Evolutionary conservation across 2,113 vertebrate genomes (phyloP).

Genomic region (Donacobius atricapilla): DNA sequence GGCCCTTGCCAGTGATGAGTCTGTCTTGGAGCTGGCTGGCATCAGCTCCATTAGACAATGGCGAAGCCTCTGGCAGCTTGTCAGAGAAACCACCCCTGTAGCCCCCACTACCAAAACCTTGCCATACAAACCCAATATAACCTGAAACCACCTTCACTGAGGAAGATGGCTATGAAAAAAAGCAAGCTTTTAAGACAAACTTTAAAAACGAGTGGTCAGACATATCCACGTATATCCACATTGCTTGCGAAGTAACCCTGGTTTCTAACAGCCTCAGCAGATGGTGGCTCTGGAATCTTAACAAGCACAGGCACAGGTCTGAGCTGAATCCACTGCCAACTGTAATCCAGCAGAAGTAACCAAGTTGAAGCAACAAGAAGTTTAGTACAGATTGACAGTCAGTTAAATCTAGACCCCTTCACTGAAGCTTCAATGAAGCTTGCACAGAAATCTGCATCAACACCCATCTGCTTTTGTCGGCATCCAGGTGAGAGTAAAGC

Average conservation of each 20-base stretch:
- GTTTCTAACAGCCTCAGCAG: background rate
- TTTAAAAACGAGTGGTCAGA: background rate
- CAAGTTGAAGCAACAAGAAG: background rate
- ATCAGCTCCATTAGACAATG: accelerated
- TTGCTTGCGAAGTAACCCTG: background rate
- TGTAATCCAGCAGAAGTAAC: background rate
- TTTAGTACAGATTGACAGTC: background rate
- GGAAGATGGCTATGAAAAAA: background rate
- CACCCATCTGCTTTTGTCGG: background rate
- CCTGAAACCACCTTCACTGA: background rate
- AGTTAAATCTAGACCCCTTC: background rate
- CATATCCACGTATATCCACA: background rate
- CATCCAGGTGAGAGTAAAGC: background rate
- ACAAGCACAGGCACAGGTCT: background rate
- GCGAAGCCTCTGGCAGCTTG: background rate
- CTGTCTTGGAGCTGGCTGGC: background rate
- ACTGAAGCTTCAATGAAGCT: background rate
- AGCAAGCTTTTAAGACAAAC: background rate
- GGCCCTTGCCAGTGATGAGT: background rate
- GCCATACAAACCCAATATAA: background rate
- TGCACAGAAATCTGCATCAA: background rate
- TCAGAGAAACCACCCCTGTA: background rate
- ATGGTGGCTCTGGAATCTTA: background rate
- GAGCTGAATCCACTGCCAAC: background rate
- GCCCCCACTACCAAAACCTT: background rate